Evolutionary conservation across 2,113 vertebrate genomes (phyloP).

Genomic region (Oryzias curvinotus): DNA sequence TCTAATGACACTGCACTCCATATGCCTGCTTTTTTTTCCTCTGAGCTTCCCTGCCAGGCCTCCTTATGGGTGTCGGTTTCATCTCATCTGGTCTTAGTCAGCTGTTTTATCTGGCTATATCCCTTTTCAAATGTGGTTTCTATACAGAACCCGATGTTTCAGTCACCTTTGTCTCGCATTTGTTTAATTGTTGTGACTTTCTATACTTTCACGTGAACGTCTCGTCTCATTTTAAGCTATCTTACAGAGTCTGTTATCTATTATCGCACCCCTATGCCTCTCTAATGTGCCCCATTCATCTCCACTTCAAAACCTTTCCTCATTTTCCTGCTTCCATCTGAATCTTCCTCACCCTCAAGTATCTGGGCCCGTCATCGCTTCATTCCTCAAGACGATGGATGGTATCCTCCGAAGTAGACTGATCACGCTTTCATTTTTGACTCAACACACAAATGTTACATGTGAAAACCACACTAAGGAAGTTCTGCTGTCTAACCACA

Average conservation of each 20-base stretch:
- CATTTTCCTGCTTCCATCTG: slow-evolving; percentile 40
- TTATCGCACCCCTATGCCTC: slow-evolving; percentile 1
- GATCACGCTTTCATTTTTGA: slow-evolving; percentile 50
- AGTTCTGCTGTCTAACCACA: slow-evolving; percentile 26
- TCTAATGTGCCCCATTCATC: slow-evolving; percentile 39
- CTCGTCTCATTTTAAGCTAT: slow-evolving; percentile 17
- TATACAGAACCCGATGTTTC: slow-evolving; percentile 1
- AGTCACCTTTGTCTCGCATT: slow-evolving; percentile 18
- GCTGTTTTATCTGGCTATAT: slow-evolving; percentile 13
- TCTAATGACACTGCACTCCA: slow-evolving; percentile 22
- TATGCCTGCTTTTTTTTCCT: slow-evolving; percentile 12
- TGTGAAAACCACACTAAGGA: slow-evolving; percentile 40
- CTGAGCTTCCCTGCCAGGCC: not conserved
- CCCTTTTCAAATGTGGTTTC: slow-evolving; percentile 14
- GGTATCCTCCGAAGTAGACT: slow-evolving; percentile 45
- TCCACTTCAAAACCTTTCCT: slow-evolving; percentile 41
- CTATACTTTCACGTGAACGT: slow-evolving; percentile 5
- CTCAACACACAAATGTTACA: slow-evolving; percentile 49
- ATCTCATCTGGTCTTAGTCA: slow-evolving; percentile 10
- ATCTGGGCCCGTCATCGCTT: slow-evolving; percentile 41
- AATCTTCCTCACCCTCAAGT: slow-evolving; percentile 37
- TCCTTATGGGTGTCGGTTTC: slow-evolving; percentile 22
- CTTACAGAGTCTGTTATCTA: slow-evolving; percentile 31
- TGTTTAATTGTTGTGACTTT: slow-evolving; percentile 7
- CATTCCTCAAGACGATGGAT: slow-evolving; percentile 56